Base-by-base conservation (phyloP, 2,113 vertebrate genomes). In the Xiphias gladius region DNA sequence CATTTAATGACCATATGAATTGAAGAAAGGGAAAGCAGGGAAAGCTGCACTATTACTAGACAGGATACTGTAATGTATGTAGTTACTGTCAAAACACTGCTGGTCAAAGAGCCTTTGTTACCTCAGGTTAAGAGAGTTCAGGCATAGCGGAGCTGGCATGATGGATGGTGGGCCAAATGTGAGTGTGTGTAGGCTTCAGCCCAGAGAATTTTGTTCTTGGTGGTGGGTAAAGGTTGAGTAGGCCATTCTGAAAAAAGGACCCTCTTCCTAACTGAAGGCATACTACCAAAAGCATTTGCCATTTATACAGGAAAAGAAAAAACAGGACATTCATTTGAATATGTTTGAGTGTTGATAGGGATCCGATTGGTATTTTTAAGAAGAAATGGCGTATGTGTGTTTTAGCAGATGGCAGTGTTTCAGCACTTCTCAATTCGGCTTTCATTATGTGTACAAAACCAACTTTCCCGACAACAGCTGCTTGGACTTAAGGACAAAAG, bases 41-140 rank as follows among this genome's bases (percentile, higher is more conserved):
- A 74, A 85, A 79, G 69, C 65, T 54, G 77, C 16, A 50, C 35
- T 79, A 48, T 58, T 32, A 79, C 63, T 73, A 79, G 85, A 83
- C 75, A 88, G 90, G 79, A 87, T 85, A 80, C 73, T 71, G 55
- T 88, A 88, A 84, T 61, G 80, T 84, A 84, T 92, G 82, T 82
- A 81, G 88, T 94, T 90, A 86, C 93, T 79, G 76, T 93, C 80
- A 90, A 94, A 94, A 94, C 87, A 92, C 41, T 48, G 65, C 84
- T 80, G 73, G 76, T 93, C 87, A 94, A 94, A 90, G 92, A 86
- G 71, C 59, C 88, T 92, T 93, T 94, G 89, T 94, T 88, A 90
- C 48, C 62, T 66, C 65, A 68, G 77, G 71, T 89, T 80, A 65
- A 85, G 84, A 65, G 67, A 84, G 84, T 89, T 90, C 72, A 77